Percentiles rank a stretch among this genome's conserved stretches.
phyloP scores from a whole-genome alignment of 2,797 vertebrate genomes.

The Pampus argenteus region DNA sequence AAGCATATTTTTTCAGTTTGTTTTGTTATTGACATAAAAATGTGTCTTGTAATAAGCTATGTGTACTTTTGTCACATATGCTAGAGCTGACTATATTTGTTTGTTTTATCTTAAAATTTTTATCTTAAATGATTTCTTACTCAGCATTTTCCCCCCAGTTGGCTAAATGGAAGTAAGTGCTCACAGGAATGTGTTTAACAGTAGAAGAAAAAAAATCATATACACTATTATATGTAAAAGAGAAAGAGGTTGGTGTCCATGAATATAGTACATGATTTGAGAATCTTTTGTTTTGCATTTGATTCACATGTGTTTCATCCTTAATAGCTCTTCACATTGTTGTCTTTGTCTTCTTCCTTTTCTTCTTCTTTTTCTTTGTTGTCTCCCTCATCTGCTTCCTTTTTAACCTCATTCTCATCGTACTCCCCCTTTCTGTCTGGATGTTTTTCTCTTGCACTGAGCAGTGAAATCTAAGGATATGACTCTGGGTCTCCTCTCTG shows the following conservation, averaged over 20 bases:
- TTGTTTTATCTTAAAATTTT: slow-evolving; percentile 59
- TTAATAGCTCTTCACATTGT: slow-evolving; percentile 13
- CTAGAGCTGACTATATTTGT: slow-evolving; percentile 53
- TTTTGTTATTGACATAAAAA: slow-evolving; percentile 58
- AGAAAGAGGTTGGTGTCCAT: slow-evolving; percentile 37
- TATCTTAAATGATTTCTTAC: too few species aligned
- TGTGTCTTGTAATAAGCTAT: slow-evolving; percentile 50
- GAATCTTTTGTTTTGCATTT: slow-evolving; percentile 44
- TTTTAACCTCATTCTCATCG: slow-evolving; percentile 31
- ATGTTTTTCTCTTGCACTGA: slow-evolving; percentile 67
- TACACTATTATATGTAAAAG: slow-evolving; percentile 51
- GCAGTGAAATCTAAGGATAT: slow-evolving; percentile 66
- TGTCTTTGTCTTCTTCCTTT: slow-evolving; percentile 54
- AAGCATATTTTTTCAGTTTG: slow-evolving; percentile 40
- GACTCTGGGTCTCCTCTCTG: slow-evolving; percentile 58
- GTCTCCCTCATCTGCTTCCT: slow-evolving; percentile 46
- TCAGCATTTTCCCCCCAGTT: slow-evolving; percentile 42
- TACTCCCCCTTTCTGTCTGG: slow-evolving; percentile 29
- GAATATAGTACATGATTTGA: slow-evolving; percentile 21
- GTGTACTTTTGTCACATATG: slow-evolving; percentile 42
- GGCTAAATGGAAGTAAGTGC: slow-evolving; percentile 54
- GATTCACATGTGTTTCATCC: slow-evolving; percentile 37
- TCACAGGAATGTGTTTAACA: slow-evolving; percentile 54
- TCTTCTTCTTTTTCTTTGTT: slow-evolving; percentile 9
- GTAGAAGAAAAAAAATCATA: slow-evolving; percentile 44